Conservation (phyloP, 1,140 invertebrate species). For the Aricia agestis region DNA sequence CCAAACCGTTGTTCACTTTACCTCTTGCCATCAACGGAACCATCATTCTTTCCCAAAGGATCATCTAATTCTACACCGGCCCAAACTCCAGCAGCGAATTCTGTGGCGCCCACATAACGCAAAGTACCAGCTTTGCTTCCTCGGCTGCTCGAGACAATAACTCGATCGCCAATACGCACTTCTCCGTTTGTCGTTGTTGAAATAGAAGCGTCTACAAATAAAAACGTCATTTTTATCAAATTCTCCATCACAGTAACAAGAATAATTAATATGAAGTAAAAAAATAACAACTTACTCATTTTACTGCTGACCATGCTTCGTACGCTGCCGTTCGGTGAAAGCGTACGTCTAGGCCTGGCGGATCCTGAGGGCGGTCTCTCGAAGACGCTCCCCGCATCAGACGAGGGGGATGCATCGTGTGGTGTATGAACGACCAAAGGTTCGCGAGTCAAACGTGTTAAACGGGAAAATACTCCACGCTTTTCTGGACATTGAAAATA, state of each 20-base stretch:
- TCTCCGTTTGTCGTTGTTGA: slow-evolving; percentile 78
- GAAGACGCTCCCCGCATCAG: slow-evolving; percentile 63
- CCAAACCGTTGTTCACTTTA: slow-evolving; percentile 41
- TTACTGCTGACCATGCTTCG: slow-evolving; percentile 73
- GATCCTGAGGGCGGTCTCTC: slow-evolving; percentile 60
- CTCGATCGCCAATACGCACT: slow-evolving; percentile 90
- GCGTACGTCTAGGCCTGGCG: slow-evolving; percentile 58
- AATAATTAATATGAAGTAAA: too few species aligned
- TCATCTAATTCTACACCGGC: slow-evolving; percentile 97
- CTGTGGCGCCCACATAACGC: slow-evolving; percentile 88
- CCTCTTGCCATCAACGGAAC: slow-evolving; percentile 91
- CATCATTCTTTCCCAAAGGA: slow-evolving; percentile 96
- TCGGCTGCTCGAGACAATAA: slow-evolving; percentile 88
- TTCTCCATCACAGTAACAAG: too few species aligned
- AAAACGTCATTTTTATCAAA: neutral
- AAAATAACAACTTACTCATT: slow-evolving; percentile 59
- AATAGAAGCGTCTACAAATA: slow-evolving; percentile 78
- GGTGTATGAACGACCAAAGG: slow-evolving; percentile 76
- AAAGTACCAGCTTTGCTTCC: slow-evolving; percentile 93
- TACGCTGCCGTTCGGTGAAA: slow-evolving; percentile 71
- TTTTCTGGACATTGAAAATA: slow-evolving; percentile 97
- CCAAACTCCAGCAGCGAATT: slow-evolving; percentile 95
- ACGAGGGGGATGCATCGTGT: slow-evolving; percentile 66
- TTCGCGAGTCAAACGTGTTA: slow-evolving; percentile 89
- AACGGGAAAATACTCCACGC: slow-evolving; percentile 93